Percentiles rank a stretch among this genome's conserved stretches.
Evolutionary conservation across 2,113 vertebrate species (phyloP).

Genomic region (Prietella phreatophila): DNA sequence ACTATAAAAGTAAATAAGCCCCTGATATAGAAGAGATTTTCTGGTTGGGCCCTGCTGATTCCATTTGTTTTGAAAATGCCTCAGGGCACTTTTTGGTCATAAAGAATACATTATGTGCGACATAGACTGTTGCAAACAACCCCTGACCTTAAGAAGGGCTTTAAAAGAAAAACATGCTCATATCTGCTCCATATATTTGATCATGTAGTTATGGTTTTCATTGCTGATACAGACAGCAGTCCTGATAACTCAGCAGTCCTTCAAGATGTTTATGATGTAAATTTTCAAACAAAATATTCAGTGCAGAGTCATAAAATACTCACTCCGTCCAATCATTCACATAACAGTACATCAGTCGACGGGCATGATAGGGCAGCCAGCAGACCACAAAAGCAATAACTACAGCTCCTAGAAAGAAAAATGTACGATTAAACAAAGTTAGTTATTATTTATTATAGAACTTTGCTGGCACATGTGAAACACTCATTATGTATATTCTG

Average conservation of each 20-base stretch:
- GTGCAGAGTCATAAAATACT: slow-evolving; percentile 65
- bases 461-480: not conserved
- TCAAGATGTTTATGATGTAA: not conserved
- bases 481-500: not conserved
- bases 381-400: slow-evolving; percentile 95
- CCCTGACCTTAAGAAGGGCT: not conserved
- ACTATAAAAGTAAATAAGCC: not conserved
- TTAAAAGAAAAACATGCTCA: not conserved
- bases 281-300: not conserved
- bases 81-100: not conserved
- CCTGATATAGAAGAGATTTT: not conserved
- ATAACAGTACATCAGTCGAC: slow-evolving; percentile 96
- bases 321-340: slow-evolving; percentile 86
- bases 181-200: not conserved
- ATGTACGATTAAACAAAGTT: not conserved
- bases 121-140: not conserved
- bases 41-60: not conserved
- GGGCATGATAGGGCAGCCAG: slow-evolving; percentile 92
- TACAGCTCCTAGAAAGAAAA: slow-evolving; percentile 79
- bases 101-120: not conserved
- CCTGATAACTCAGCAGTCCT: not conserved
- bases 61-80: slow-evolving; percentile 1
- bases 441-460: slow-evolving; percentile 3
- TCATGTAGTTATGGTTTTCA: not conserved
- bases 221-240: not conserved